These are phyloP conservation scores for Nematostella vectensis DNA, from an alignment of 92 coral and sea anemone species.

Conservation along the genomic window DNA sequence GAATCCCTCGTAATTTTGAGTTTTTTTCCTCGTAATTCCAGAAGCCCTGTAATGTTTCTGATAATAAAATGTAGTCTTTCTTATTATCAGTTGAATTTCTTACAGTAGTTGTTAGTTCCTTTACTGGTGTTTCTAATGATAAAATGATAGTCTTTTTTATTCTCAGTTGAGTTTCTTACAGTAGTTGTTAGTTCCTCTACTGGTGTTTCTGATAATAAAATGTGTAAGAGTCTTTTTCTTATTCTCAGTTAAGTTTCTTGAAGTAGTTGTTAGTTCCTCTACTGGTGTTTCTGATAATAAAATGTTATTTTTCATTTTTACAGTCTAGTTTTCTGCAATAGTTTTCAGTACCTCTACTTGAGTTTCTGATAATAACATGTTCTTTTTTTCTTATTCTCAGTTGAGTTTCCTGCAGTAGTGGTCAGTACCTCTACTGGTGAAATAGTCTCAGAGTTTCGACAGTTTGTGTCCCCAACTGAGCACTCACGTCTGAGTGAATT, in stretches of 20 bases:
- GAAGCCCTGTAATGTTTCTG: too few relatives aligned
- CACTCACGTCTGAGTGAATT: conserved; percentile 60
- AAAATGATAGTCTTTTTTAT: background rate
- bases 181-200: too few relatives aligned
- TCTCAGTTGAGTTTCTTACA: background rate
- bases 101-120: too few relatives aligned
- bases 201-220: too few relatives aligned
- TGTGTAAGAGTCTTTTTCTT: too few relatives aligned
- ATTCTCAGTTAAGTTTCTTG: background rate
- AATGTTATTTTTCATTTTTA: background rate
- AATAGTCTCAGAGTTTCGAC: conserved; percentile 64
- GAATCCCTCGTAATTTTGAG: too few relatives aligned
- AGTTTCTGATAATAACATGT: background rate
- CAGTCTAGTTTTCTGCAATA: background rate
- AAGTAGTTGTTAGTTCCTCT: too few relatives aligned
- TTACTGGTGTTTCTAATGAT: too few relatives aligned
- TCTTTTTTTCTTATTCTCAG: conserved; percentile 12
- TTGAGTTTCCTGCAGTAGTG: conserved; percentile 83
- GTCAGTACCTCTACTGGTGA: conserved; percentile 58
- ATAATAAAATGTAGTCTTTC: background rate
- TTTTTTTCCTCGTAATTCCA: too few relatives aligned
- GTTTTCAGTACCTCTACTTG: background rate
- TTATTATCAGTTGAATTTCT: background rate
- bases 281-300: too few relatives aligned
- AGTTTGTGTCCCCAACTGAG: conserved; percentile 60